Percentiles rank a stretch among this genome's conserved stretches.
These are phyloP conservation scores for Oreotrochilus melanogaster DNA, from an alignment of 2,113 vertebrate genomes.

Conservation along the genomic window DNA sequence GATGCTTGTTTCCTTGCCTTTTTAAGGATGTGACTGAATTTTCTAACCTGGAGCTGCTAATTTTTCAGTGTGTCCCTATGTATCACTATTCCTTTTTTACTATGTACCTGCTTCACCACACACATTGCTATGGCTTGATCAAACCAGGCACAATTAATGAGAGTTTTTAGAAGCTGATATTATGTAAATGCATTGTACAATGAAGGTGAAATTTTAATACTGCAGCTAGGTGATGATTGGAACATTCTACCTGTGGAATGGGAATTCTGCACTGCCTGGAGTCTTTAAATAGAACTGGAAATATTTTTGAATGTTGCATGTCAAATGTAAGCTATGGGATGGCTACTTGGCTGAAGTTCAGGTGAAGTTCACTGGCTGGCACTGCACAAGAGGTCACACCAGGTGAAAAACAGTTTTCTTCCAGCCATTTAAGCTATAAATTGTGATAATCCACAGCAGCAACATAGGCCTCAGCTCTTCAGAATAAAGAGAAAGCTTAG, in stretches of 20 bases:
- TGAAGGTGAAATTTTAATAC: neutral
- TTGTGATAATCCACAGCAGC: neutral
- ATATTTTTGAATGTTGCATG: neutral
- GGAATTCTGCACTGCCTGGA: neutral
- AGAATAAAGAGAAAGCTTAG: conserved; percentile 27
- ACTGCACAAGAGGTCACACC: neutral
- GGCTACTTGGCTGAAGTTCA: neutral
- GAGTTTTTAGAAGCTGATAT: neutral
- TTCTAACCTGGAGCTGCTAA: neutral
- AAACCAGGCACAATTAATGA: neutral
- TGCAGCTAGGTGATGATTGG: neutral
- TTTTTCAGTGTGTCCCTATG: neutral
- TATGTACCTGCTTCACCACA: neutral
- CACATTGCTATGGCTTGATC: neutral
- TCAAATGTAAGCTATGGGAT: neutral
- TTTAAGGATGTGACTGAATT: neutral
- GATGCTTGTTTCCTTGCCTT: neutral
- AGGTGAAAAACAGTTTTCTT: neutral
- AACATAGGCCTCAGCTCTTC: conserved; percentile 11
- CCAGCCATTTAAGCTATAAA: neutral
- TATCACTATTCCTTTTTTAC: neutral
- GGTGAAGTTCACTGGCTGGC: neutral
- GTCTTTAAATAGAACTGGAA: neutral
- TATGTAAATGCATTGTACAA: neutral
- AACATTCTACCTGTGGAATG: neutral